Evolutionary conservation across 2,113 vertebrate species (phyloP), one percentile per base, ranked within the genome.

Genomic region (Rhinoptilus africanus): DNA sequence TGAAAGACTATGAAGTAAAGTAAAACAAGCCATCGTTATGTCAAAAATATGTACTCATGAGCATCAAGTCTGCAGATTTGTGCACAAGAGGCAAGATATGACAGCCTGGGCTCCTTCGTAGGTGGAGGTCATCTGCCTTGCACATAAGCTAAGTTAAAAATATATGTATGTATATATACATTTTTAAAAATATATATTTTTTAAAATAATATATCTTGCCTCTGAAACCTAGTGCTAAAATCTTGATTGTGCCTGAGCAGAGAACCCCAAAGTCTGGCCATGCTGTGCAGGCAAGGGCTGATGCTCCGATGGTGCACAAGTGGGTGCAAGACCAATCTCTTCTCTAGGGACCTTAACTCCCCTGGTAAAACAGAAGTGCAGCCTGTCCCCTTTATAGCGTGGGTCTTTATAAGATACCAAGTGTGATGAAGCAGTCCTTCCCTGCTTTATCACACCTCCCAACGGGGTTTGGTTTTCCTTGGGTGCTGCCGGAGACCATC

Each of bases 251-350:
- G 30, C 30, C 35, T 21, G 26, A 53, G 45, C 69, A 35, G 45
- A 62, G 56, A 62, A 51, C 4, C 39, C 45, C 3, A 4, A 41
- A 20, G 4, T 8, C 12, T 54, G 9, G 19, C 51, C 9, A 2
- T 7, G 24, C 51, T 4, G 0, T 12, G 26, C 34, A 57, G 34
- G 24, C 1, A 2, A 54, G 50, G 32, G n/a, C 35, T 41, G 67
- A 47, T 45, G 22, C 9, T 73, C 8, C n/a, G 19, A 16, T 9
- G 32, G 12, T 24, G 30, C 50, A 27, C 23, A 12, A 39, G 10
- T 0, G 2, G 4, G 8, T 20, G 24, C 18, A 21, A 51, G 24
- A 41, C 17, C n/a, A 11, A 20, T n/a, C n/a, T 71, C 43, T 74
- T 18, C 71, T 68, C 43, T 7, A 7, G 39, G 16, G 47, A 63